Percentiles rank a stretch among this genome's conserved stretches.
Conservation (phyloP, 2,888 invertebrate species). For the Gibbula magus region DNA sequence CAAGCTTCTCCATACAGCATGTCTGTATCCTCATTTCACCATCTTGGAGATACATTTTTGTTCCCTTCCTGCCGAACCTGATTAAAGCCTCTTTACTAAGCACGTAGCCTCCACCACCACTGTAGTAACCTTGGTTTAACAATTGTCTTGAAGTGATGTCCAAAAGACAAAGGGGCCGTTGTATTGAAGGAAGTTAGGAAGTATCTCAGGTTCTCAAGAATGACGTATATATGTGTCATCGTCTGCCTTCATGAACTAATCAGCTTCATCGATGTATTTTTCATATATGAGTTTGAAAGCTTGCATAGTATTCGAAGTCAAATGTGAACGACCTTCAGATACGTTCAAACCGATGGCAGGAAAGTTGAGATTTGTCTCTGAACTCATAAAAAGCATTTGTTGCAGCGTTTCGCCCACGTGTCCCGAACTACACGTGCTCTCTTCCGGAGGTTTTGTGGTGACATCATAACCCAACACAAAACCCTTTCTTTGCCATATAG, state of each 20-base stretch:
- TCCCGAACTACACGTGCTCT: conserved; percentile 93
- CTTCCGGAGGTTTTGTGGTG: conserved; percentile 89
- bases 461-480: conserved; percentile 97
- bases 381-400: conserved; percentile 75
- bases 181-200: conserved; percentile 81
- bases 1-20: conserved; percentile 63
- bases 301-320: conserved; percentile 97
- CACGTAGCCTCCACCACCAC: conserved; percentile 86
- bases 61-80: conserved; percentile 77
- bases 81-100: conserved; percentile 86
- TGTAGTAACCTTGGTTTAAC: conserved; percentile 76
- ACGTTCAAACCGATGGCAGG: conserved; percentile 87
- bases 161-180: conserved; percentile 87
- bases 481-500: conserved; percentile 87
- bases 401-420: conserved; percentile 92
- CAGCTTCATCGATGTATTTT: conserved; percentile 87
- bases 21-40: conserved; percentile 63
- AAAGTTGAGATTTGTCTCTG: conserved; percentile 81
- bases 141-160: conserved; percentile 69
- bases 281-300: conserved; percentile 92
- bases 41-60: conserved; percentile 45
- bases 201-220: conserved; percentile 94
- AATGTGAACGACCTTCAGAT: conserved; percentile 88
- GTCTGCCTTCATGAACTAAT: conserved; percentile 98
- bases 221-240: conserved; percentile 98